A percentile compares a stretch with the other conserved stretches of the same genome.
Evolutionary conservation across 2,113 vertebrate genomes (phyloP).

Genomic region (Urocitellus parryii): DNA sequence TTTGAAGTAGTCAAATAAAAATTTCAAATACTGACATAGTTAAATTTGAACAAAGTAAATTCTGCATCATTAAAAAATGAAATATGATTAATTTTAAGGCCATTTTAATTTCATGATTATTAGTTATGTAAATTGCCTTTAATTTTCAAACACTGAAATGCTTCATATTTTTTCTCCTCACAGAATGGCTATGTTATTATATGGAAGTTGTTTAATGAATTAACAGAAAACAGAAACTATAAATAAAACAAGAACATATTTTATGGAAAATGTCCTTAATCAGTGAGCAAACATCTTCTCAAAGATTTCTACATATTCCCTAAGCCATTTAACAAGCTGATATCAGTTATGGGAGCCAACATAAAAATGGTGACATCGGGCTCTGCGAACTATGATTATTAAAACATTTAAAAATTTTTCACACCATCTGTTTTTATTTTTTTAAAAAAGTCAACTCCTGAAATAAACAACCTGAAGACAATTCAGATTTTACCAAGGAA

Average conservation of each 20-base stretch:
- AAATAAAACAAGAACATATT: slow-evolving; percentile 44
- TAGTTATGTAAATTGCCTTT: slow-evolving; percentile 31
- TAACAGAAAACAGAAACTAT: slow-evolving; percentile 16
- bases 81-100: slow-evolving; percentile 30
- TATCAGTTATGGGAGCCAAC: slow-evolving; percentile 14
- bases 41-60: slow-evolving; percentile 52
- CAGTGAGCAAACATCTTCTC: neutral
- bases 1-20: slow-evolving; percentile 48
- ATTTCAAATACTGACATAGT: neutral
- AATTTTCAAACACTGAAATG: neutral
- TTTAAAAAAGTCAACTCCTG: slow-evolving; percentile 27
- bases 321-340: slow-evolving; percentile 1
- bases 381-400: slow-evolving; percentile 37
- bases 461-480: slow-evolving; percentile 62
- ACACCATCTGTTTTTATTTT: slow-evolving; percentile 27
- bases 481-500: slow-evolving; percentile 35
- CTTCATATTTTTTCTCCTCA: slow-evolving; percentile 13
- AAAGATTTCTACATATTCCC: slow-evolving; percentile 30
- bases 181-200: neutral
- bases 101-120: slow-evolving; percentile 46
- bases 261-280: slow-evolving; percentile 1
- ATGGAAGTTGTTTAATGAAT: slow-evolving; percentile 11
- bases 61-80: slow-evolving; percentile 20
- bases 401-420: slow-evolving; percentile 28
- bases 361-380: neutral